Evolutionary conservation across 2,113 vertebrate genomes (phyloP).

Genomic region (Leptobrachium ailaonicum): DNA sequence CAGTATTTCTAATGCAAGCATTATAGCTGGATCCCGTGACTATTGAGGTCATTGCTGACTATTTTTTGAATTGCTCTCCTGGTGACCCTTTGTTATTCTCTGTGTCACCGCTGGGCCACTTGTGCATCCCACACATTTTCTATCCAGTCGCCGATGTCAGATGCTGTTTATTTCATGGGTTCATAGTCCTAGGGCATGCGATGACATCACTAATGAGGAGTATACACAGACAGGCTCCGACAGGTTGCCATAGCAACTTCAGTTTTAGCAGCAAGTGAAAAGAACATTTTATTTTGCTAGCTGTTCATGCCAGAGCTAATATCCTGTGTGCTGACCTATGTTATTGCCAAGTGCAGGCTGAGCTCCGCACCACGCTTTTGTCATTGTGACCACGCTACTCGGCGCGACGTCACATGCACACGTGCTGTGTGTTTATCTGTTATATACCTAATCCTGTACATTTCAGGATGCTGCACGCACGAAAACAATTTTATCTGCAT

Average conservation of each 20-base stretch:
- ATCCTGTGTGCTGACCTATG: constrained; percentile 47
- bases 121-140: constrained; percentile 27
- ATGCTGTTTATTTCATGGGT: constrained; percentile 43
- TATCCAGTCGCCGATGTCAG: constrained; percentile 27
- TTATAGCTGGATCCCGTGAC: not conserved
- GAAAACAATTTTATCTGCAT: no score
- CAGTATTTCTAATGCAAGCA: not conserved
- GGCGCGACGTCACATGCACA: not conserved
- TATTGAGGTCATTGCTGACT: not conserved
- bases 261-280: constrained; percentile 48
- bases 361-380: constrained; percentile 26
- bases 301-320: constrained; percentile 43
- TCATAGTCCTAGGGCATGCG: constrained; percentile 34
- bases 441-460: not conserved
- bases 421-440: not conserved
- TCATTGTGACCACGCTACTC: constrained; percentile 2
- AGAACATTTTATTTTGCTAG: constrained; percentile 48
- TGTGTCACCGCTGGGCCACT: not conserved
- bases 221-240: constrained; percentile 36
- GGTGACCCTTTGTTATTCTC: constrained; percentile 9
- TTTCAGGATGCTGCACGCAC: no score
- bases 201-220: constrained; percentile 43
- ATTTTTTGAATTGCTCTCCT: constrained; percentile 31
- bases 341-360: constrained; percentile 37
- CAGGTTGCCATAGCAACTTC: constrained; percentile 44